Conservation (phyloP, 2,113 vertebrate genomes). For the Dipodomys stephensi region DNA sequence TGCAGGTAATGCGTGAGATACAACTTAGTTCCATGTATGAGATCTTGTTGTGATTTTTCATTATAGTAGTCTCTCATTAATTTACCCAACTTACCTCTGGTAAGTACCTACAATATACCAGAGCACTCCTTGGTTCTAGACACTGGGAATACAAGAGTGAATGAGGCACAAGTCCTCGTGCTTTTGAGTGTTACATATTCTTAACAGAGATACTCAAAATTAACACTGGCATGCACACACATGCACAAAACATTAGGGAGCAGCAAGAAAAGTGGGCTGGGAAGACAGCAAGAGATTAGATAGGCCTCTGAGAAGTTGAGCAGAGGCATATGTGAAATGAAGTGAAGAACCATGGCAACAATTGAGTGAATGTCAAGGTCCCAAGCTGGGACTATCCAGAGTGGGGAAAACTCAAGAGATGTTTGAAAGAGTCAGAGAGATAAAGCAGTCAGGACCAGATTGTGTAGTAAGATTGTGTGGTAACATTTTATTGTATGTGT, state of each 20-base stretch:
- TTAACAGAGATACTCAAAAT: background rate
- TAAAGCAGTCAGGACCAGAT: background rate
- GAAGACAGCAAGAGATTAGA: background rate
- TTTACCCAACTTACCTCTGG: background rate
- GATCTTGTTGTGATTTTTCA: background rate
- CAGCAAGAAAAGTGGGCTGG: background rate
- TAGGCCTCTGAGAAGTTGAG: constrained; percentile 39
- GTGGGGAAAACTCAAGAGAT: background rate
- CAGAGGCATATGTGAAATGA: background rate
- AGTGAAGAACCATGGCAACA: background rate
- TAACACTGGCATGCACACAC: background rate
- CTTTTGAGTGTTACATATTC: constrained; percentile 15
- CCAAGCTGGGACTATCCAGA: background rate
- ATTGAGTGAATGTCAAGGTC: background rate
- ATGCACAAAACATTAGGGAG: background rate
- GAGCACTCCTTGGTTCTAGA: background rate
- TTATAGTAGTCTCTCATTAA: background rate
- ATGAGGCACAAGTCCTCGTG: background rate
- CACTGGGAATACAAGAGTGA: background rate
- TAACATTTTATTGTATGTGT: background rate
- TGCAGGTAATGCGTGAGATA: background rate
- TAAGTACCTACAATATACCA: background rate
- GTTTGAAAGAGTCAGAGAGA: background rate
- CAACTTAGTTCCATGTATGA: background rate
- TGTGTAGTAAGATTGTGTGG: background rate